Conservation (phyloP, 2,888 invertebrate genomes). For the Lasioglossum lativentre region DNA sequence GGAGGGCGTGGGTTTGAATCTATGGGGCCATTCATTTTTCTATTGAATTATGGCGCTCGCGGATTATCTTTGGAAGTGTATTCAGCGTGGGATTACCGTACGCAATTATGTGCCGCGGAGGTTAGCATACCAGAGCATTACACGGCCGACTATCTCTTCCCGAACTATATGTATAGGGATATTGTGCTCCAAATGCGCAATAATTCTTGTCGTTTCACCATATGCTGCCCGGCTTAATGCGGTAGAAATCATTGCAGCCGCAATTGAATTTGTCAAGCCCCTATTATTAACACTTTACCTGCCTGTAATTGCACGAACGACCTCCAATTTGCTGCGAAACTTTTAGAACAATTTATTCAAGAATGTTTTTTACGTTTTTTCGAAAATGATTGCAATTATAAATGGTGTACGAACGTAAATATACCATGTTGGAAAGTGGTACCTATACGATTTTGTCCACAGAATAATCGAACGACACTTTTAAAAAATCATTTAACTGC, state of each 20-base stretch:
- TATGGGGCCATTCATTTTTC: neutral
- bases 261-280: neutral
- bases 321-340: neutral
- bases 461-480: neutral
- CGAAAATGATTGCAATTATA: too few species aligned
- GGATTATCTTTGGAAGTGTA: neutral
- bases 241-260: neutral
- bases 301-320: too few species aligned
- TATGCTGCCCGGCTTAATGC: neutral
- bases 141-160: neutral
- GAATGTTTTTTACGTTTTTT: too few species aligned
- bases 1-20: neutral
- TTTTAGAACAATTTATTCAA: too few species aligned
- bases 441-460: neutral
- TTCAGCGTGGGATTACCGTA: neutral
- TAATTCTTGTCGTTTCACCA: neutral
- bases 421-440: too few species aligned
- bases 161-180: neutral
- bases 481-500: neutral
- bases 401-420: too few species aligned
- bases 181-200: neutral
- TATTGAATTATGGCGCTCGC: neutral
- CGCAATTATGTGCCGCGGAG: neutral
- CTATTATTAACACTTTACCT: neutral
- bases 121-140: neutral